Evolutionary conservation across 2,113 vertebrate species (phyloP).

Genomic region (Pterocles gutturalis): DNA sequence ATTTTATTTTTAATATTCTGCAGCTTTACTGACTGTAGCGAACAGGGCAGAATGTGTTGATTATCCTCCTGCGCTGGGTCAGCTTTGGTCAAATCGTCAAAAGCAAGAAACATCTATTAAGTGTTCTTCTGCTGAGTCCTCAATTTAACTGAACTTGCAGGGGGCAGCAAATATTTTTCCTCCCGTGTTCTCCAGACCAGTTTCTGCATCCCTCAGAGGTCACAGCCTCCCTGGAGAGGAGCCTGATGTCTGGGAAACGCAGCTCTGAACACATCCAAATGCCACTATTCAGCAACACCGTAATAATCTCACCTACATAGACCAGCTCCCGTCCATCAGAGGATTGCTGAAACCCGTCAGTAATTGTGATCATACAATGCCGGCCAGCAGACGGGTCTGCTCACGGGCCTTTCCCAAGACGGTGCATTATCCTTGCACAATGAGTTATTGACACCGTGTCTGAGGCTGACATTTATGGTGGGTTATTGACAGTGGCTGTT

Average conservation of each 20-base stretch:
- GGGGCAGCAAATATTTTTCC: conserved; percentile 33
- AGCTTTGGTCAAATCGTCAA: conserved; percentile 18
- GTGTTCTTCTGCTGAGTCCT: conserved; percentile 22
- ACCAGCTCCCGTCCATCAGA: neutral
- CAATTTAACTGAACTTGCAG: conserved; percentile 8
- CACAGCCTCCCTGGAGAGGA: neutral
- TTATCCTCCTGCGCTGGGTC: neutral
- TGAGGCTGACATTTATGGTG: neutral
- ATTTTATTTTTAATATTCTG: neutral
- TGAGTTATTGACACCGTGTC: neutral
- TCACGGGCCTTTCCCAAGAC: neutral
- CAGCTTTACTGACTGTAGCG: neutral
- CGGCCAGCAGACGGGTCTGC: neutral
- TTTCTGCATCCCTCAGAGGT: neutral
- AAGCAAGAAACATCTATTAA: neutral
- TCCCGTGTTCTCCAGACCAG: neutral
- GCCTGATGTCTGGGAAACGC: neutral
- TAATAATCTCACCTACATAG: neutral
- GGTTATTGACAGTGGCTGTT: neutral
- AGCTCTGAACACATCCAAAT: neutral
- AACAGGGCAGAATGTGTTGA: neutral
- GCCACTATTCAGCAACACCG: neutral
- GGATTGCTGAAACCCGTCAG: neutral
- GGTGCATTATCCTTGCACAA: neutral
- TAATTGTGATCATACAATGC: neutral